These are phyloP conservation scores for Latrodectus hesperus DNA, from an alignment of 2,888 invertebrate genomes.

Conservation along the genomic window DNA sequence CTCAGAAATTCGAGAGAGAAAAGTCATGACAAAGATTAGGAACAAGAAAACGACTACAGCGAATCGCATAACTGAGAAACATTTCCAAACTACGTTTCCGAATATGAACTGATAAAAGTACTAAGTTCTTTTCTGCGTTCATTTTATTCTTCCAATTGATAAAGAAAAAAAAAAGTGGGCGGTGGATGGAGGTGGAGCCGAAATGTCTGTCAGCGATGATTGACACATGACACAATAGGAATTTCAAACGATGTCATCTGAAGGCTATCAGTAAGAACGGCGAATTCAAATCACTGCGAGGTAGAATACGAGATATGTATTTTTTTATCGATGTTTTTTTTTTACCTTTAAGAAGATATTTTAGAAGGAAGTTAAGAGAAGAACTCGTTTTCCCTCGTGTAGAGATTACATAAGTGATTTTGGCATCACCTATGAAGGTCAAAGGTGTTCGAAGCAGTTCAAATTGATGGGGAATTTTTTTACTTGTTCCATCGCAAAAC, in stretches of 20 bases:
- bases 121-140: slow-evolving; percentile 7
- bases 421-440: background rate
- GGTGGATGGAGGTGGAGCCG: slow-evolving; percentile 35
- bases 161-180: slow-evolving; percentile 39
- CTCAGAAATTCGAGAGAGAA: background rate
- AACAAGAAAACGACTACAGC: slow-evolving; percentile 57
- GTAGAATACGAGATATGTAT: slow-evolving; percentile 35
- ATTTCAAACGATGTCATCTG: slow-evolving; percentile 63
- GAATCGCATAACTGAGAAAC: slow-evolving; percentile 51
- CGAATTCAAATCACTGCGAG: slow-evolving; percentile 58
- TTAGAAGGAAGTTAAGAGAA: background rate
- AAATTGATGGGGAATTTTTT: no score
- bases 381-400: slow-evolving; percentile 23
- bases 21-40: slow-evolving; percentile 36
- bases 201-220: slow-evolving; percentile 61
- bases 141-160: slow-evolving; percentile 33
- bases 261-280: slow-evolving; percentile 48
- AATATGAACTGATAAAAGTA: slow-evolving; percentile 54
- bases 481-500: no score
- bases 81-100: slow-evolving; percentile 50
- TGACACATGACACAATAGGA: slow-evolving; percentile 61
- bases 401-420: slow-evolving; percentile 35
- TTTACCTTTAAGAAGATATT: slow-evolving; percentile 11
- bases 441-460: no score
- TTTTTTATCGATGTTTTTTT: slow-evolving; percentile 20